A percentile compares a stretch with the other conserved stretches of the same genome.
Evolutionary conservation across 2,797 vertebrate genomes (phyloP).

Genomic region (Ctenosaura bakeri): DNA sequence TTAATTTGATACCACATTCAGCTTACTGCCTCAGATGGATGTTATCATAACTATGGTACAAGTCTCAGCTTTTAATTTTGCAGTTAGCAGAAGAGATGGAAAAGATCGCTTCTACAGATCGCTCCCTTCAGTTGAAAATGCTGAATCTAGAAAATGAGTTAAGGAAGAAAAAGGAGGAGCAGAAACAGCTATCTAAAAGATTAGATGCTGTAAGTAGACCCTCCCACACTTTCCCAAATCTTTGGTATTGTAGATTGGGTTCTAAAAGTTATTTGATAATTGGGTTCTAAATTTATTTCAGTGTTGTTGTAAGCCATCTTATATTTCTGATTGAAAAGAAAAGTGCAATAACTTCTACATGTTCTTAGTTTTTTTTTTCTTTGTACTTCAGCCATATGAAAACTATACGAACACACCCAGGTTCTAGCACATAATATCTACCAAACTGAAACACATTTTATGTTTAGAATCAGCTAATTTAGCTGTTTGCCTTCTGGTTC

Average conservation of each 20-base stretch:
- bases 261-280: not conserved
- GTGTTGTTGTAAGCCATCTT: not conserved
- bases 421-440: not conserved
- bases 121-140: constrained; percentile 83
- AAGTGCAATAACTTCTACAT: not conserved
- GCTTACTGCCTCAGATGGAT: not conserved
- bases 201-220: constrained; percentile 84
- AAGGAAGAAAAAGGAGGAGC: constrained; percentile 82
- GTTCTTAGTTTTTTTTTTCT: not conserved
- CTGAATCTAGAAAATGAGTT: constrained; percentile 86
- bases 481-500: not conserved
- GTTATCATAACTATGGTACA: not conserved
- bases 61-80: constrained; percentile 62
- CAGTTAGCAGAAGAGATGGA: constrained; percentile 86
- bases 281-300: not conserved
- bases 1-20: not conserved
- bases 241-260: not conserved
- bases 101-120: constrained; percentile 81
- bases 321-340: not conserved
- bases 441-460: not conserved
- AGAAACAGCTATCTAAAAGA: constrained; percentile 81
- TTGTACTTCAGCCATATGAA: not conserved
- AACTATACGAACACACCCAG: not conserved
- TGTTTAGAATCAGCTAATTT: not conserved
- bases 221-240: too few relatives aligned